phyloP scores from a whole-genome alignment of 2,797 vertebrate species.

The Acridotheres tristis region DNA sequence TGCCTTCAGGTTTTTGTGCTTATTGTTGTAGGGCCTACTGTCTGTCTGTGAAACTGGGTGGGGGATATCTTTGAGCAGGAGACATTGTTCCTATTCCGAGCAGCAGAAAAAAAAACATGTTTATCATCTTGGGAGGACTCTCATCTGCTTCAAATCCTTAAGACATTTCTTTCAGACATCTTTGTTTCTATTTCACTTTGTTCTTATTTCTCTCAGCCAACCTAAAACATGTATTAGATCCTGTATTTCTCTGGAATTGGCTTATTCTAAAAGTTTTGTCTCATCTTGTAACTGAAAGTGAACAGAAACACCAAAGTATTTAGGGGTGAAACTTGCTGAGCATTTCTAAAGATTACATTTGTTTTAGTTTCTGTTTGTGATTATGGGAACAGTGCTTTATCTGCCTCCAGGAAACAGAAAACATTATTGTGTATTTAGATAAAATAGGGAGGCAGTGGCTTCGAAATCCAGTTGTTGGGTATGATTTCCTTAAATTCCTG shows the following conservation, averaged over 20 bases:
- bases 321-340: neutral
- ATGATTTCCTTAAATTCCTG: neutral
- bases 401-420: neutral
- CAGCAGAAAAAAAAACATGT: neutral
- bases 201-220: neutral
- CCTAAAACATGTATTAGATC: neutral
- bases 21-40: neutral
- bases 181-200: neutral
- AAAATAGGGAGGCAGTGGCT: neutral
- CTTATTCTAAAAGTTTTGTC: neutral
- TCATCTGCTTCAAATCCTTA: neutral
- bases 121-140: neutral
- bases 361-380: neutral
- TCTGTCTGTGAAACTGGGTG: neutral
- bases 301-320: neutral
- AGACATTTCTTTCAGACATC: neutral
- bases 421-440: neutral
- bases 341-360: neutral
- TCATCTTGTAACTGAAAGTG: neutral
- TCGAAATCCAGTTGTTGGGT: neutral
- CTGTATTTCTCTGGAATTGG: neutral
- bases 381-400: neutral
- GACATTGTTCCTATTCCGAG: neutral
- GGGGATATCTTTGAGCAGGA: neutral
- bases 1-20: neutral